These are phyloP conservation scores for Calyptommatus sinebrachiatus DNA, from an alignment of 2,113 vertebrate genomes.

Conservation along the genomic window DNA sequence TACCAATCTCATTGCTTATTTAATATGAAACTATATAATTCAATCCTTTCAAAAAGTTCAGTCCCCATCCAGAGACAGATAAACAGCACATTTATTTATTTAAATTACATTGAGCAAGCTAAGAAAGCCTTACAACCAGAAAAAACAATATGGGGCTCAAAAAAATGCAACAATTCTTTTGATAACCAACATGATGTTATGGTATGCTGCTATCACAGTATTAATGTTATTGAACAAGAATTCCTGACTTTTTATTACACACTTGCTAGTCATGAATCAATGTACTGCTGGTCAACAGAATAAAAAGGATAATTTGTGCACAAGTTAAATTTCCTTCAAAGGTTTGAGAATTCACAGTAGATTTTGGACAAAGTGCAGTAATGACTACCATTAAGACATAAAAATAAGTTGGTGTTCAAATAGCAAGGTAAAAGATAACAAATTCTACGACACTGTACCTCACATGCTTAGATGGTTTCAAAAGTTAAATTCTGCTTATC, in stretches of 20 bases:
- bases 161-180: conserved; percentile 49
- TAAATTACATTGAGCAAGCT: conserved; percentile 63
- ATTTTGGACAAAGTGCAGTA: conserved; percentile 27
- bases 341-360: conserved; percentile 45
- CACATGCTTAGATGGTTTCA: conserved; percentile 26
- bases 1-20: conserved; percentile 28
- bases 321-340: conserved; percentile 33
- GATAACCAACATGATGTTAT: conserved; percentile 48
- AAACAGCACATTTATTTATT: conserved; percentile 80
- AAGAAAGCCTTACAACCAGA: conserved; percentile 69
- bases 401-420: conserved; percentile 24
- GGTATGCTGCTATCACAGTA: conserved; percentile 56
- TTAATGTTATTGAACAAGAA: conserved; percentile 43
- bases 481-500: conserved; percentile 4
- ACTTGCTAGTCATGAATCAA: conserved; percentile 40
- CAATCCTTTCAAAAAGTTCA: conserved; percentile 71
- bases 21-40: conserved; percentile 42
- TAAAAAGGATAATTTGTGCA: conserved; percentile 53
- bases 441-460: conserved; percentile 16
- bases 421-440: conserved; percentile 38
- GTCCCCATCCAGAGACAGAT: conserved; percentile 77
- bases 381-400: conserved; percentile 40
- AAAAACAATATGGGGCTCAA: conserved; percentile 63
- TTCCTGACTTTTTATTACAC: conserved; percentile 44
- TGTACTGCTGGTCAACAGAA: conserved; percentile 59